Evolutionary conservation across 2,113 vertebrate species (phyloP).

Genomic region (Terrapene triunguis): DNA sequence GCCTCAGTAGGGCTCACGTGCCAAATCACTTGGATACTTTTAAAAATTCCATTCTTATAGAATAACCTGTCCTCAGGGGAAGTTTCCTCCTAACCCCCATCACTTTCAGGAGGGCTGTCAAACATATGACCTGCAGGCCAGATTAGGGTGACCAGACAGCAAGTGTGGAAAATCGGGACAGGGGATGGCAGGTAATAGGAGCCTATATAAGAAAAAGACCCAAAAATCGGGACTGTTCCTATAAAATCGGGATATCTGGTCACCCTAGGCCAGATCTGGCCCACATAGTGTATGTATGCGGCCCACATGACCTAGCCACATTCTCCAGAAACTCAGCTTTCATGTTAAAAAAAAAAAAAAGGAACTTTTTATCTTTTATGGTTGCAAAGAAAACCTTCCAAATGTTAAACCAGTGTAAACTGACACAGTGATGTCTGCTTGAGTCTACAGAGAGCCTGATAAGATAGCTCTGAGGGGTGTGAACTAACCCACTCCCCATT

Average conservation of each 20-base stretch:
- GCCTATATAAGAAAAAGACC: too few relatives aligned
- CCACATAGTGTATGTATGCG: not conserved
- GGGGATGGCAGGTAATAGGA: too few relatives aligned
- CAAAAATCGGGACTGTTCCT: too few relatives aligned
- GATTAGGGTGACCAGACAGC: not conserved
- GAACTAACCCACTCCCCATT: not conserved
- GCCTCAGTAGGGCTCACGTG: not conserved
- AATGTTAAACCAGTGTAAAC: not conserved
- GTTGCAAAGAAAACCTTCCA: not conserved
- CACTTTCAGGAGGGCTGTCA: not conserved
- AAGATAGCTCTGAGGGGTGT: not conserved
- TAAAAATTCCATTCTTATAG: not conserved
- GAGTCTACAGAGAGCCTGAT: not conserved
- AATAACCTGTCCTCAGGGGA: not conserved
- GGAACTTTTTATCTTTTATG: not conserved
- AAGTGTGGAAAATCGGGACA: too few relatives aligned
- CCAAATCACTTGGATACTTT: not conserved
- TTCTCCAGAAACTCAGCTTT: not conserved
- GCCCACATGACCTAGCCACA: not conserved
- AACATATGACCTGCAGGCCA: not conserved
- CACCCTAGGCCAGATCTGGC: not conserved
- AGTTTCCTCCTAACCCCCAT: not conserved
- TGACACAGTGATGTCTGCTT: not conserved
- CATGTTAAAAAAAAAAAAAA: not conserved
- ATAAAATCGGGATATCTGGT: too few relatives aligned